Evolutionary conservation across 2,113 vertebrate genomes (phyloP), one percentile per base, ranked within the genome.

Genomic region (Choloepus hoffmanni): DNA sequence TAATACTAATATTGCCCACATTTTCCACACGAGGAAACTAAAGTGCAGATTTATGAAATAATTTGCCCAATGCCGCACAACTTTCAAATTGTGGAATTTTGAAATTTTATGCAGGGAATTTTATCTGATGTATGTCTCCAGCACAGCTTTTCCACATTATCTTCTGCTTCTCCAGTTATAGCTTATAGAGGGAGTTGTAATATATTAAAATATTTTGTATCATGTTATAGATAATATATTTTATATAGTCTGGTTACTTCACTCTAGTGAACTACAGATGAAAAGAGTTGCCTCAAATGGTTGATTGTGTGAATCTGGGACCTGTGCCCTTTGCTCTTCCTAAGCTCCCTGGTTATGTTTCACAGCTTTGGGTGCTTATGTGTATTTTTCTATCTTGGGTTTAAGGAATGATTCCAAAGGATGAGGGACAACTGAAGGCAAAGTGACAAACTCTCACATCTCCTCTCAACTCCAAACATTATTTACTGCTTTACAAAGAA

Each of bases 401-500:
- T 21, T 21, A 28, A 26, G 2, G 55, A 50, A 8, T 90, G 15
- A 85, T 63, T 65, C 24, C 3, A 74, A 81, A 58, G 48, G 21
- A 67, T 45, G 19, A 63, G 30, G 67, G 28, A 73, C 26, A 19
- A 26, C 7, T 72, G 55, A 70, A n/a, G 36, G n/a, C n/a, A 48
- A 30, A 33, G 48, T 33, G 26, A 58, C 19, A n/a, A 40, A 30
- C 28, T 45, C 93, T 53, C 33, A 79, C 48, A 48, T 73, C 28
- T 76, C 73, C 48, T 85, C 79, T 73, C 65, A 36, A 60, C n/a
- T 62, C 5, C 28, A 55, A 81, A 89, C 45, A 43, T 74, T 50
- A 36, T 55, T 62, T 60, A 90, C 43, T 65, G n/a, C 63, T 79
- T 74, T 74, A 67, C 76, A 73, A 85, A 88, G 70, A 92, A 77